phyloP scores from a whole-genome alignment of 2,888 invertebrate genomes.

The Sicus ferrugineus region DNA sequence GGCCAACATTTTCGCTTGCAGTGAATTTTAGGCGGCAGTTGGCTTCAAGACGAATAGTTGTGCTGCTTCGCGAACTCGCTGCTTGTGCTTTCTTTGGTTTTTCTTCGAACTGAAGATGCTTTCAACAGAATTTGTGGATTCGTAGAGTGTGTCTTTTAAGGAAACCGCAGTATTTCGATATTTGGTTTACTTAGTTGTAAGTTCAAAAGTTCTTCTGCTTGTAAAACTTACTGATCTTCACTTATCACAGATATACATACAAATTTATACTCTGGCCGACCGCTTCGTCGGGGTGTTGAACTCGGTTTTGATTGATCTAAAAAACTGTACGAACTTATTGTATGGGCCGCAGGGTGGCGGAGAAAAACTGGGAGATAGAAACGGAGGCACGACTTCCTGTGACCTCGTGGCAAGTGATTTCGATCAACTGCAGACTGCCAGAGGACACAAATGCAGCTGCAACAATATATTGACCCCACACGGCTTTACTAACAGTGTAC shows the following conservation, averaged over 20 bases:
- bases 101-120: constrained; percentile 26
- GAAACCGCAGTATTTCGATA: constrained; percentile 29
- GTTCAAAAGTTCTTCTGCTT: constrained; percentile 35
- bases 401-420: neutral
- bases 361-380: neutral
- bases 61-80: constrained; percentile 38
- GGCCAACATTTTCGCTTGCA: constrained; percentile 61
- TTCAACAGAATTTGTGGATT: constrained; percentile 35
- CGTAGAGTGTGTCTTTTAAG: constrained; percentile 30
- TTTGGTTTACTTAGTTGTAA: constrained; percentile 36
- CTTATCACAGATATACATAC: constrained; percentile 59
- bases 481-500: too few species aligned
- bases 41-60: neutral
- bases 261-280: neutral
- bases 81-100: constrained; percentile 39
- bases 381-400: neutral
- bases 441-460: too few species aligned
- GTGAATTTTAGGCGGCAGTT: constrained; percentile 9
- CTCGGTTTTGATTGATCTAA: neutral
- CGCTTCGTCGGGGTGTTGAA: neutral
- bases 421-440: neutral
- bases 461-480: too few species aligned
- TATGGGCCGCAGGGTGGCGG: neutral
- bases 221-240: constrained; percentile 53
- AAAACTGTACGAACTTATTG: neutral